Evolutionary conservation across 2,113 vertebrate genomes (phyloP).

Genomic region (Aphyosemion australe): DNA sequence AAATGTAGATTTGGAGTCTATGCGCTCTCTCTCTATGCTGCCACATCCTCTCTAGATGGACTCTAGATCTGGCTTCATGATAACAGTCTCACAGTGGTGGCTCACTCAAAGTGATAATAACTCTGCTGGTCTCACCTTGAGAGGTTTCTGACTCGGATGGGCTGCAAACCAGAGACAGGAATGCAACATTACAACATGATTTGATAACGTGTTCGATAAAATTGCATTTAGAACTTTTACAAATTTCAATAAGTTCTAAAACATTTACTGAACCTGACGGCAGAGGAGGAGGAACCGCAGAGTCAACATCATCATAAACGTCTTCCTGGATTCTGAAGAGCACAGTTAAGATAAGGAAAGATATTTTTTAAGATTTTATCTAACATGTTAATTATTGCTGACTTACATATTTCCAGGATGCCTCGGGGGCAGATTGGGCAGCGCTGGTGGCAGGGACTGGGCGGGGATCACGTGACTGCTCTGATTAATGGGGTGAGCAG

Average conservation of each 20-base stretch:
- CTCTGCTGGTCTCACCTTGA: conserved; percentile 66
- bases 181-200: background rate
- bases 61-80: no score
- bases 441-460: conserved; percentile 45
- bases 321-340: conserved; percentile 67
- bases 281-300: conserved; percentile 53
- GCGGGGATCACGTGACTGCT: conserved; percentile 45
- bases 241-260: background rate
- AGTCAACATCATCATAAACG: conserved; percentile 83
- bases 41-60: background rate
- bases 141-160: conserved; percentile 60
- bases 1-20: no score
- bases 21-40: no score
- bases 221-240: background rate
- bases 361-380: background rate
- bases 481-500: conserved; percentile 59
- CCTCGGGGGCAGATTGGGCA: conserved; percentile 86
- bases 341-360: background rate
- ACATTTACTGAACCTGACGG: conserved; percentile 52
- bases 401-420: conserved; percentile 73
- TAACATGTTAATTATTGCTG: background rate
- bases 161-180: conserved; percentile 48
- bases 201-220: background rate
- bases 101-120: background rate
- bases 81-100: no score